phyloP scores from a whole-genome alignment of 2,888 invertebrate species.

The Nemotelus nigrinus region DNA sequence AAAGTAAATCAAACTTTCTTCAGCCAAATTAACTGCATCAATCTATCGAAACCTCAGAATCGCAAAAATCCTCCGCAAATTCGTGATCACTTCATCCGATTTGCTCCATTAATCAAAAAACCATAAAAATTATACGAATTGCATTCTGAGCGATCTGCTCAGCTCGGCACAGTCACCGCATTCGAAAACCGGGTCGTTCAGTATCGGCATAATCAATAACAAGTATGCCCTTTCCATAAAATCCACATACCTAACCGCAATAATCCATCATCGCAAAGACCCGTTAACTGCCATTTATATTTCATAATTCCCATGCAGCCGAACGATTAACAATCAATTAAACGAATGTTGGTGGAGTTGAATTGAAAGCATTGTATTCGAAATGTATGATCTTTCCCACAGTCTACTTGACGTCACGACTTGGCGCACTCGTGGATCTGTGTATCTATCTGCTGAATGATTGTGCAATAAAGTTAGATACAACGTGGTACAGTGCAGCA shows the following conservation, averaged over 20 bases:
- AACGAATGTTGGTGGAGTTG: neutral
- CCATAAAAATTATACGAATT: too few relatives aligned
- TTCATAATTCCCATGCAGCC: conserved; percentile 34
- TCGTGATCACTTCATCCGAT: too few relatives aligned
- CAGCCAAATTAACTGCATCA: too few relatives aligned
- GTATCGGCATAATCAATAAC: neutral
- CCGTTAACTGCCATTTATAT: conserved; percentile 31
- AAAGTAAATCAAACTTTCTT: too few relatives aligned
- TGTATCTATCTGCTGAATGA: neutral
- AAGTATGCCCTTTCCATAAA: conserved; percentile 23
- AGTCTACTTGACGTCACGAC: conserved; percentile 31
- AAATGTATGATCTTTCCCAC: conserved; percentile 15
- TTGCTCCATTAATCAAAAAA: too few relatives aligned
- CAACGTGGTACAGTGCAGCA: neutral
- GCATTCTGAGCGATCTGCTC: too few relatives aligned
- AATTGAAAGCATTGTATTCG: conserved; percentile 13
- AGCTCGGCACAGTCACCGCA: too few relatives aligned
- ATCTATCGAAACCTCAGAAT: too few relatives aligned
- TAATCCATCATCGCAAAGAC: conserved; percentile 13
- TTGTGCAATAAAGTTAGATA: neutral
- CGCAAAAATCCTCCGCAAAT: too few relatives aligned
- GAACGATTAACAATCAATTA: conserved; percentile 36
- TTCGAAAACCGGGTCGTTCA: too few relatives aligned
- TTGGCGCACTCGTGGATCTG: conserved; percentile 1
- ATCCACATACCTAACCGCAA: conserved; percentile 20